Conservation (phyloP, 2,797 vertebrate genomes). For the Tenualosa ilisha region DNA sequence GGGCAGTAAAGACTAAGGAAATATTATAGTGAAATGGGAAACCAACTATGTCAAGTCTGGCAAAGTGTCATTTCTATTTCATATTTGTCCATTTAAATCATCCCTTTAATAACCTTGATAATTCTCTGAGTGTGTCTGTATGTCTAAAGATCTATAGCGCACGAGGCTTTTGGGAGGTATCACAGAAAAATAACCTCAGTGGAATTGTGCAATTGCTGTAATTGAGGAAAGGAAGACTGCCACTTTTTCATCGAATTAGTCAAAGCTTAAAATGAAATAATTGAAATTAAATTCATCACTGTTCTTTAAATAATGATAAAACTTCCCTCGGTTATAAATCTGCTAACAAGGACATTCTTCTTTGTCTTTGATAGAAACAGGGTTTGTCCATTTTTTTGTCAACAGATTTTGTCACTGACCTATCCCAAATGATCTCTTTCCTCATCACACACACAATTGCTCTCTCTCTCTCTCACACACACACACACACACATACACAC, state of each 20-base stretch:
- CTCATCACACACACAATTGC: neutral
- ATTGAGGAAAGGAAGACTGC: too few species aligned
- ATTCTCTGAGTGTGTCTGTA: too few species aligned
- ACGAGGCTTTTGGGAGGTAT: neutral
- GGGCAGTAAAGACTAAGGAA: neutral
- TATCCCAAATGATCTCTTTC: neutral
- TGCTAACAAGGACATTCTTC: neutral
- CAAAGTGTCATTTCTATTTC: neutral
- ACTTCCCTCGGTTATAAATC: neutral
- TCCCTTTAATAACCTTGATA: too few species aligned
- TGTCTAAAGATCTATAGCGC: neutral
- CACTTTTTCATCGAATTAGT: neutral
- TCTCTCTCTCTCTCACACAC: neutral
- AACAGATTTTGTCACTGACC: neutral
- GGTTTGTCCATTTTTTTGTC: neutral
- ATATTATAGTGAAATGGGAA: neutral
- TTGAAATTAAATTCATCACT: too few species aligned
- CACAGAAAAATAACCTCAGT: neutral
- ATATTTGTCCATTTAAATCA: neutral
- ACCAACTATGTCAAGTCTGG: neutral
- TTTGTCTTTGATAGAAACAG: neutral
- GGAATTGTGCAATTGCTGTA: too few species aligned
- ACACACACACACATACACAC: neutral
- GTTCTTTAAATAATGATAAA: too few species aligned
- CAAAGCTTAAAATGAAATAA: neutral